Conservation (phyloP, 2,888 invertebrate species). For the Acanthosoma haemorrhoidale region DNA sequence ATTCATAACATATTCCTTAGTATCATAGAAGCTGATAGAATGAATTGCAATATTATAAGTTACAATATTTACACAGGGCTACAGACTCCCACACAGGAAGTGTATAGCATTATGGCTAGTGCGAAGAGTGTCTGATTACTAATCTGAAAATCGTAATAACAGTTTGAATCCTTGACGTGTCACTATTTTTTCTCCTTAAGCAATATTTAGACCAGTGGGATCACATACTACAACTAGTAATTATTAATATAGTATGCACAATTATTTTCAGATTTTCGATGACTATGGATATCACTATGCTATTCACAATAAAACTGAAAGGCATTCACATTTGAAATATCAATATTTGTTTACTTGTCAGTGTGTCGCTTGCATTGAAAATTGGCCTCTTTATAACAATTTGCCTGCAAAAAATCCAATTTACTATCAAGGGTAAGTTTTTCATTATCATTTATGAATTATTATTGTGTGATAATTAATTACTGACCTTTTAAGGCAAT, state of each 20-base stretch:
- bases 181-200: no score
- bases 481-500: no score
- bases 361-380: slow-evolving; percentile 66
- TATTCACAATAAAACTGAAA: slow-evolving; percentile 52
- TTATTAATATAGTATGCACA: neutral
- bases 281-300: slow-evolving; percentile 78
- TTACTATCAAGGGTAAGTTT: slow-evolving; percentile 30
- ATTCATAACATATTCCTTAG: no score
- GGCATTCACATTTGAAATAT: slow-evolving; percentile 57
- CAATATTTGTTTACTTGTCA: slow-evolving; percentile 77
- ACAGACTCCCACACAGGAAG: no score
- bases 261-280: slow-evolving; percentile 58
- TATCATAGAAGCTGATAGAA: no score
- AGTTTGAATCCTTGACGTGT: no score
- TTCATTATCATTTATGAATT: neutral
- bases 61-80: no score
- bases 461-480: neutral
- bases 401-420: slow-evolving; percentile 45
- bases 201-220: no score
- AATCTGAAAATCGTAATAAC: no score
- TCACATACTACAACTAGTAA: neutral
- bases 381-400: slow-evolving; percentile 60
- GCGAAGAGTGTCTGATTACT: no score
- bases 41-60: no score
- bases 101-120: no score